Conservation (phyloP, 2,888 invertebrate genomes). For the Tetragonisca angustula region DNA sequence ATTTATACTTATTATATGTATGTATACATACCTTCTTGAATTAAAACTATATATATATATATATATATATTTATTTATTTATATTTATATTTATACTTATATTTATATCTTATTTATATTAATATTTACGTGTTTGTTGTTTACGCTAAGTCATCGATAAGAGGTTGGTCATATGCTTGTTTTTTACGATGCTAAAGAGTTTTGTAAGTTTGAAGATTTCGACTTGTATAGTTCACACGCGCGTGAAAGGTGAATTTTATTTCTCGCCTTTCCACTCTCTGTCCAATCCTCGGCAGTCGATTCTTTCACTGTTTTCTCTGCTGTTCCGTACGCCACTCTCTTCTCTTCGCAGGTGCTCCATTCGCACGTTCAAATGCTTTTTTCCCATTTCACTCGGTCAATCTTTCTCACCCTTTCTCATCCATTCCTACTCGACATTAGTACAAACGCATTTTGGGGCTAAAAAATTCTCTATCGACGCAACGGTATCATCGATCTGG, state of each 20-base stretch:
- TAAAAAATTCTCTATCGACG: slow-evolving; percentile 50
- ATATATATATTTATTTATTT: slow-evolving; percentile 1
- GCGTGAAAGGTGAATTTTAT: slow-evolving; percentile 11
- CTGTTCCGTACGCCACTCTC: not conserved
- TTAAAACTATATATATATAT: not conserved
- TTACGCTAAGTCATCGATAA: slow-evolving; percentile 61
- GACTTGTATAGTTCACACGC: slow-evolving; percentile 14
- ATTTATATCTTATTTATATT: slow-evolving; percentile 33
- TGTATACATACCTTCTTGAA: slow-evolving; percentile 16
- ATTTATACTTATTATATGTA: slow-evolving; percentile 24
- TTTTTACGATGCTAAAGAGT: slow-evolving; percentile 59
- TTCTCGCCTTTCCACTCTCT: not conserved
- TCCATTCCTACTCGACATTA: slow-evolving; percentile 8
- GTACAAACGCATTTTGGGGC: slow-evolving; percentile 44
- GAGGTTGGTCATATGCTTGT: slow-evolving; percentile 71
- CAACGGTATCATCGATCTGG: slow-evolving; percentile 40
- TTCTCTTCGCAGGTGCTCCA: not conserved
- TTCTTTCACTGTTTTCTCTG: slow-evolving; percentile 7
- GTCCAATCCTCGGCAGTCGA: slow-evolving; percentile 28
- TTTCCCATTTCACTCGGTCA: slow-evolving; percentile 3
- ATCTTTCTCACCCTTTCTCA: not conserved
- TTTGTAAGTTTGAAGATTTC: slow-evolving; percentile 45
- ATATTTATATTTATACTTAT: slow-evolving; percentile 26
- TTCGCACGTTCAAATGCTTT: not conserved
- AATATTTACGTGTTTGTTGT: slow-evolving; percentile 19